A percentile compares a stretch with the other conserved stretches of the same genome.
phyloP scores from a whole-genome alignment of 2,888 invertebrate species.

The Rhingia rostrata region DNA sequence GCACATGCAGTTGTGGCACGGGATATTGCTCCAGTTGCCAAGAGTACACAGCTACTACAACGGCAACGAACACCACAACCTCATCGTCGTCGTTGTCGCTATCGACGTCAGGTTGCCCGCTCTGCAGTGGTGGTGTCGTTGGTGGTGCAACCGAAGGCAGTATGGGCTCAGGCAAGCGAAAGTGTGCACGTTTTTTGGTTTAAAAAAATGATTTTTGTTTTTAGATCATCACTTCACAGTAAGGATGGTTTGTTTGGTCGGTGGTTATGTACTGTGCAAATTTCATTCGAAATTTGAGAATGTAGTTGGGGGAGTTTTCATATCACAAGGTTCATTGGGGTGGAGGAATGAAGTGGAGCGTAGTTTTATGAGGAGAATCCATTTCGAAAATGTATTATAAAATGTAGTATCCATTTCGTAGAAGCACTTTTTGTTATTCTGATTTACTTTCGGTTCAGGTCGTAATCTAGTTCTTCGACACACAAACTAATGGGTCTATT shows the following conservation, averaged over 20 bases:
- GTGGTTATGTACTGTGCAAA: not conserved
- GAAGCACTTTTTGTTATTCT: too few species aligned
- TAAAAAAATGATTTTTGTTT: slow-evolving; percentile 35
- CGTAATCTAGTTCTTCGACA: too few species aligned
- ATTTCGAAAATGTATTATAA: too few species aligned
- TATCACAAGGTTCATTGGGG: not conserved
- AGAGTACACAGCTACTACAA: slow-evolving; percentile 78
- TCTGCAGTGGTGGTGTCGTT: slow-evolving; percentile 77
- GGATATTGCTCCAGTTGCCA: slow-evolving; percentile 80
- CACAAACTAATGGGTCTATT: too few species aligned
- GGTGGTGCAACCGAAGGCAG: slow-evolving; percentile 56
- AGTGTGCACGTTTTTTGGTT: slow-evolving; percentile 76
- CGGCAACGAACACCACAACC: slow-evolving; percentile 78
- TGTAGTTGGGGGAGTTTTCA: not conserved
- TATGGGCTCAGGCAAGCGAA: slow-evolving; percentile 79
- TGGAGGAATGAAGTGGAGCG: too few species aligned
- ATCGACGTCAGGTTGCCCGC: slow-evolving; percentile 76
- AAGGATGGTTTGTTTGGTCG: slow-evolving; percentile 56
- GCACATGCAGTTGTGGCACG: slow-evolving; percentile 78
- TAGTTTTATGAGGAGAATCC: too few species aligned
- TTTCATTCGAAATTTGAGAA: not conserved
- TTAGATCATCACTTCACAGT: slow-evolving; percentile 35
- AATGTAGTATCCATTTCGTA: too few species aligned
- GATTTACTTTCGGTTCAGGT: too few species aligned
- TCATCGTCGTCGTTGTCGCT: slow-evolving; percentile 75